Evolutionary conservation across 2,888 invertebrate species (phyloP), one percentile per base, ranked within the genome.

Genomic region (Agonopterix arenella): DNA sequence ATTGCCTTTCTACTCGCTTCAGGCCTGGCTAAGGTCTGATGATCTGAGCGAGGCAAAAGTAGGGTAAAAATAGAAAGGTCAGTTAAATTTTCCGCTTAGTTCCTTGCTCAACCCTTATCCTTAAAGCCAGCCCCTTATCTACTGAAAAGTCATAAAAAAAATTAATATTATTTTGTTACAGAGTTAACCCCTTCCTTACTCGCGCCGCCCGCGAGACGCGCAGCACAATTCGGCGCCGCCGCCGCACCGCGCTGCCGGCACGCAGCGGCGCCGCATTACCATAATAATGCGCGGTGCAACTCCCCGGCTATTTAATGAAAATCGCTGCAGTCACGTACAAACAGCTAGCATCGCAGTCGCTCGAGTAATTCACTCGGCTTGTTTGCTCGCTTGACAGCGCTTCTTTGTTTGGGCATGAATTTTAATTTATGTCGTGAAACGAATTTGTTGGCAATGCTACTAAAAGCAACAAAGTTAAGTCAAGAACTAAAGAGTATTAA

Each of bases 281-380:
- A 81, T 81, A 73, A 80, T 76, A 80, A 76, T 75, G 71, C 72
- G 66, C 61, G 55, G 61, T 64, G 71, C 71, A 68, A 60, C 63
- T 52, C 56, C 28, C 59, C 45, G 37, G 45, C 66, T 68, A 76
- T 75, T 80, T 80, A 73, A 80, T 79, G 74, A 79, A 75, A 80
- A 72, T 74, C 66, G 66, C 73, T 68, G 62, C 58, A 55, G 54
- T 53, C 60, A 57, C 60, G 57, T 56, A 51, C 55, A 52, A 49
- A 28, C 28, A 7, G 51, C 51, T 44, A 46, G 37, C 8, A 11
- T 13, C 46, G 11, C 5, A 45, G 36, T 36, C 36, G 50, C 36
- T 51, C 50, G 42, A 53, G 38, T 38, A 43, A 46, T 46, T 46
- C 45, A 47, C 45, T 45, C 9, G 18, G 9, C 28, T 44, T 48